These are phyloP conservation scores for Erebia epiphron DNA, from an alignment of 2,888 invertebrate genomes.

Conservation along the genomic window DNA sequence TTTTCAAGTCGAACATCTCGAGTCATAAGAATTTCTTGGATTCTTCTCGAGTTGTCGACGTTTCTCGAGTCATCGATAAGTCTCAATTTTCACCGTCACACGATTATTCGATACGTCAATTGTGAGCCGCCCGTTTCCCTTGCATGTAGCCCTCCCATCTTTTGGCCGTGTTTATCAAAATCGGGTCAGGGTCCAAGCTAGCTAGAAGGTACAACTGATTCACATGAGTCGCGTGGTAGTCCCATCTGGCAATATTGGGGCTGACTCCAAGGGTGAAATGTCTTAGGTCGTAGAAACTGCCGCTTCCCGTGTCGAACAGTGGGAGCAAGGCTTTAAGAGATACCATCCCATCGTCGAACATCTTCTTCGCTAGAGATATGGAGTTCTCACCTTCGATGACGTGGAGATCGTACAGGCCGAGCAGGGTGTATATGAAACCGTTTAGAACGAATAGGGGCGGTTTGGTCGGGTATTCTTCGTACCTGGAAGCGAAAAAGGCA, in stretches of 20 bases:
- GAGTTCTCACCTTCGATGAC: slow-evolving; percentile 88
- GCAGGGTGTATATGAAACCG: slow-evolving; percentile 98
- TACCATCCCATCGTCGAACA: slow-evolving; percentile 92
- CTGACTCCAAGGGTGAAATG: slow-evolving; percentile 95
- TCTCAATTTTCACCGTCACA: not conserved
- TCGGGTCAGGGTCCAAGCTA: slow-evolving; percentile 91
- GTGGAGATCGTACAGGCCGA: slow-evolving; percentile 98
- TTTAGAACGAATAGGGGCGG: slow-evolving; percentile 98
- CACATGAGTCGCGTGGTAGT: slow-evolving; percentile 99
- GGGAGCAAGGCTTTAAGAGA: slow-evolving; percentile 94
- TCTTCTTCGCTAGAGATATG: slow-evolving; percentile 87
- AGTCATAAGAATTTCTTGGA: not conserved
- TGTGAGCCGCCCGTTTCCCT: slow-evolving; percentile 96
- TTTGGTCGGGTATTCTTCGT: slow-evolving; percentile 98
- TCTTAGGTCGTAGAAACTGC: slow-evolving; percentile 97
- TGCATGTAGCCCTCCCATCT: slow-evolving; percentile 98
- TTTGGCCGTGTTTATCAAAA: slow-evolving; percentile 92
- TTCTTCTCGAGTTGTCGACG: no score
- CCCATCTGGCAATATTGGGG: slow-evolving; percentile 98
- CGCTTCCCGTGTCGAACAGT: slow-evolving; percentile 97
- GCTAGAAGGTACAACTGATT: slow-evolving; percentile 95
- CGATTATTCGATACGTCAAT: slow-evolving; percentile 78
- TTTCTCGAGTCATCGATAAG: not conserved
- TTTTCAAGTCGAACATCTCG: not conserved
- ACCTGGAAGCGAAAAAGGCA: slow-evolving; percentile 79